Base-by-base conservation (phyloP, 1,140 invertebrate genomes). In the Maniola jurtina region DNA sequence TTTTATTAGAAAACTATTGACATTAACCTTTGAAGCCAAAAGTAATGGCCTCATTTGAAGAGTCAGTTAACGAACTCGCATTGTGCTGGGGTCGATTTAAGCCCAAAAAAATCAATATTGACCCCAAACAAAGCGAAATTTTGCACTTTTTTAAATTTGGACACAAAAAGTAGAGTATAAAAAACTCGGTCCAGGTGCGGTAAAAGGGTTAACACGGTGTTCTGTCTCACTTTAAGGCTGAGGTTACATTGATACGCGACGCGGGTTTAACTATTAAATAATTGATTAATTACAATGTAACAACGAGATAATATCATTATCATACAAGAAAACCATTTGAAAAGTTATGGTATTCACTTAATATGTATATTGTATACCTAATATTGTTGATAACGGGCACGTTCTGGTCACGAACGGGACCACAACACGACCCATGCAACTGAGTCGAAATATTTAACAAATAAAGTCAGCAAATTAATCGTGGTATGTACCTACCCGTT, bases 121-220 rank as follows among this genome's bases (percentile, higher is more conserved):
- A 86, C 78, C 79, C 79, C 40, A 66, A 81, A 81, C 73, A 84
- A 83, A 76, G 77, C 65, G 63, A 83, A 83, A 84, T 85, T 87
- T 85, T 85, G 85, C 87, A 87, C 80, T 86, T 88, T 89, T 87
- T 87, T 74, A 83, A 89, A 80, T 78, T 86, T 79, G 36, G 70
- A 81, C 80, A 78, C 76, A 86, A 77, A 83, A 76, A 72, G 66
- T 68, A 55, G 52, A 9, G 33, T 8, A 78, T 71, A 82, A 86
- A 88, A 86, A 83, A 55, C 38, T 64, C 70, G 56, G 74, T 82
- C 87, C 87, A 89, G 87, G 85, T 89, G 87, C 81, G 72, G 77
- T 72, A 45, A 84, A 89, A 88, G 87, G 87, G 86, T 89, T 88
- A 72, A 73, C 15, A 9, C 58, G 14, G 36, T 66, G 45, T 3